Evolutionary conservation across 37 sponge, comb jelly and placozoan genomes (phyloP).

Genomic region (Sycon ciliatum): DNA sequence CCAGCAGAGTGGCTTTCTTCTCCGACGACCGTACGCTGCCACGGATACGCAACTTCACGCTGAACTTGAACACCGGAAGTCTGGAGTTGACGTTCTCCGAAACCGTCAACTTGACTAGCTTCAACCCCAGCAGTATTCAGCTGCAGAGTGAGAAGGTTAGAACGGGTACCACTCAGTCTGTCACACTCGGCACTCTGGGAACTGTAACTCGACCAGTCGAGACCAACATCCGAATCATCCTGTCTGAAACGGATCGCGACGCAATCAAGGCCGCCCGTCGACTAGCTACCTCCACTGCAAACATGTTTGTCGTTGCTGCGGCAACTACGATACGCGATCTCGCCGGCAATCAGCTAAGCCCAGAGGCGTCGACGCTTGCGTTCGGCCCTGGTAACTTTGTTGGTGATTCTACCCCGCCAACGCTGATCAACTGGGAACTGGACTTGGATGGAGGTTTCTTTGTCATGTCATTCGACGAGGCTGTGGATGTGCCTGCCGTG

Average conservation of each 20-base stretch:
- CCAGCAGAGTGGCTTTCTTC: slow-evolving; percentile 18
- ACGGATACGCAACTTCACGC: slow-evolving; percentile 30
- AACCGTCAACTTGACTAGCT: slow-evolving; percentile 46
- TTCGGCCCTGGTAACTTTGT: too few species aligned
- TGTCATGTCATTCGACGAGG: slow-evolving; percentile 65
- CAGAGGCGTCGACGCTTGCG: too few species aligned
- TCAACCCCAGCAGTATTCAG: slow-evolving; percentile 29
- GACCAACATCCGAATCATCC: slow-evolving; percentile 31
- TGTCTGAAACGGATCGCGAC: slow-evolving; percentile 50
- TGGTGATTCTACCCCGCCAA: too few species aligned
- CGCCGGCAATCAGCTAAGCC: neutral
- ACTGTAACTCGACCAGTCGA: too few species aligned
- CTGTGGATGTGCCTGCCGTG: slow-evolving; percentile 38
- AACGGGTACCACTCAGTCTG: too few species aligned
- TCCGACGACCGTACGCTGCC: slow-evolving; percentile 39
- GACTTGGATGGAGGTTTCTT: slow-evolving; percentile 64
- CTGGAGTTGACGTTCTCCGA: slow-evolving; percentile 62
- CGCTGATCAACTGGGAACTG: slow-evolving; percentile 32
- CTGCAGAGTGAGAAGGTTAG: slow-evolving; percentile 22
- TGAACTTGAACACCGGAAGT: slow-evolving; percentile 48
- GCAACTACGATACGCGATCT: neutral
- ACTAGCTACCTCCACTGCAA: slow-evolving; percentile 2
- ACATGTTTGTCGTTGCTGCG: slow-evolving; percentile 33
- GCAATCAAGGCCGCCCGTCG: slow-evolving; percentile 41
- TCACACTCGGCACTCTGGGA: too few species aligned